Conservation (phyloP, 2,113 vertebrate species). For the Phyllostomus hastatus region DNA sequence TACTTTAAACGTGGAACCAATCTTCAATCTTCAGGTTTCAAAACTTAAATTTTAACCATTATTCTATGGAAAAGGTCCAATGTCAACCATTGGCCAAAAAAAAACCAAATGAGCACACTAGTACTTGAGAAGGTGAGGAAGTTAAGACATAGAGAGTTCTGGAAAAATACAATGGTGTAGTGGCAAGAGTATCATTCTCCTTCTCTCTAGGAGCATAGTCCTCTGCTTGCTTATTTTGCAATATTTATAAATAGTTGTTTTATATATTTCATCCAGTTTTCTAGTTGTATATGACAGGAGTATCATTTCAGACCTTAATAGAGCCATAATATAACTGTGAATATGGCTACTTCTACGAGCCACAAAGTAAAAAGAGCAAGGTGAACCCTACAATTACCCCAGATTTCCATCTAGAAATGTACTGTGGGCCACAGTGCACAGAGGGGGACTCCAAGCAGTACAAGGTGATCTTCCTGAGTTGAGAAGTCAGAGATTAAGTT, state of each 20-base stretch:
- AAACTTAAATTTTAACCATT: neutral
- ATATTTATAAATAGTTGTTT: neutral
- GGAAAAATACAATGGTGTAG: neutral
- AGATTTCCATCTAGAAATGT: neutral
- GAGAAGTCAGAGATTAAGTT: neutral
- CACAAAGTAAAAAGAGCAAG: neutral
- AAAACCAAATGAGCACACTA: neutral
- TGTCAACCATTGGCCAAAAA: neutral
- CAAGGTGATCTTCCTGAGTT: neutral
- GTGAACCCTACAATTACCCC: neutral
- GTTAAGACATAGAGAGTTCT: neutral
- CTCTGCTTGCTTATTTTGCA: neutral
- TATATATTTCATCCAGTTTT: neutral
- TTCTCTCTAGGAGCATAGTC: neutral
- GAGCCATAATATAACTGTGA: neutral
- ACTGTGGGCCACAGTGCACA: neutral
- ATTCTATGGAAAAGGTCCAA: neutral
- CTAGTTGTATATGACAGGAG: neutral
- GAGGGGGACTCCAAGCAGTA: neutral
- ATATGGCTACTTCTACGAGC: neutral
- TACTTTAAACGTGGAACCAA: neutral
- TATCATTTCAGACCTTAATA: neutral
- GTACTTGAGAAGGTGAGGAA: neutral
- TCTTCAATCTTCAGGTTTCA: neutral
- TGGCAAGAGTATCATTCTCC: neutral